Evolutionary conservation across 2,888 invertebrate species (phyloP).

Genomic region (Euplagia quadripunctaria): DNA sequence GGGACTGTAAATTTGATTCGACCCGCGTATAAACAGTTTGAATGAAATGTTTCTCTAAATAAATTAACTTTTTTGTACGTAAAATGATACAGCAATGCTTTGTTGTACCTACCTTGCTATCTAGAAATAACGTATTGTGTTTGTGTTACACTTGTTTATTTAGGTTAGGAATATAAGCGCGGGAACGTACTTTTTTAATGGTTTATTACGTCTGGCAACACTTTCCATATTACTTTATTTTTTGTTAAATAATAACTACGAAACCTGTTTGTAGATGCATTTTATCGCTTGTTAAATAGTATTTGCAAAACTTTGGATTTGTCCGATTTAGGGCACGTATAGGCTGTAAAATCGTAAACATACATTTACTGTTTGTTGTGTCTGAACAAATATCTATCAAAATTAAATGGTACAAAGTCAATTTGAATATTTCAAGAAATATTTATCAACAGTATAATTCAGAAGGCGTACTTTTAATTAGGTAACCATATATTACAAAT

Average conservation of each 20-base stretch:
- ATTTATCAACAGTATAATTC: background rate
- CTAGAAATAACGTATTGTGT: constrained; percentile 7
- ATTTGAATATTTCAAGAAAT: background rate
- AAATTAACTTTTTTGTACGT: background rate
- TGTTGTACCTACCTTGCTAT: background rate
- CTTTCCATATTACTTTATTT: background rate
- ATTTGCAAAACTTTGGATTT: background rate
- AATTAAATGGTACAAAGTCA: background rate
- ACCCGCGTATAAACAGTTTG: background rate
- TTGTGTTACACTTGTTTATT: constrained; percentile 11
- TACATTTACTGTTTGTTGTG: background rate
- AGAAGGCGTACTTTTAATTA: background rate
- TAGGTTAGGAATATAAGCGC: constrained; percentile 8
- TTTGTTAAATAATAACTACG: background rate
- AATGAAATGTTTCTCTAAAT: constrained; percentile 4
- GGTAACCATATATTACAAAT: background rate
- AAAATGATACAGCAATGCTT: constrained; percentile 3
- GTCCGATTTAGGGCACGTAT: background rate
- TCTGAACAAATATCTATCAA: background rate
- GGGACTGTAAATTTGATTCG: background rate
- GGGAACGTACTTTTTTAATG: constrained; percentile 1
- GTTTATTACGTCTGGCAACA: constrained; percentile 1
- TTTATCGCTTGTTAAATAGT: background rate
- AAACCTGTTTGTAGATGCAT: background rate
- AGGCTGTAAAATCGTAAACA: background rate